Conservation (phyloP, 1,140 invertebrate species). For the Agrypnia vestita region DNA sequence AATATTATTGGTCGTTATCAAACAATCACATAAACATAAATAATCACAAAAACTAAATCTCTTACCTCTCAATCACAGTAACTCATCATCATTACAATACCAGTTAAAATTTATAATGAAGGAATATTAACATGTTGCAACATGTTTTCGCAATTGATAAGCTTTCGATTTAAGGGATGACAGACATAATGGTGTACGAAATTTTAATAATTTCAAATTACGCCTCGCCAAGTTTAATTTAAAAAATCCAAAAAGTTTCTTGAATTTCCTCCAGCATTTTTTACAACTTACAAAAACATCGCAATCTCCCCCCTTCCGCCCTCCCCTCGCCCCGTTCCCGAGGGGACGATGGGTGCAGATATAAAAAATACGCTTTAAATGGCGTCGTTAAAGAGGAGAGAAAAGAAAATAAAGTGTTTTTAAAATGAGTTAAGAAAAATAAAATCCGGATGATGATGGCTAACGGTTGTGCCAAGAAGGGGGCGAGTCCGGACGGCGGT, state of each 20-base stretch:
- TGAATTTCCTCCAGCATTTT: slow-evolving; percentile 19
- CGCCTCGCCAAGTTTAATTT: background rate
- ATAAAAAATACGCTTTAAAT: slow-evolving; percentile 62
- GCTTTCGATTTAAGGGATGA: too few species aligned
- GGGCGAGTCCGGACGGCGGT: slow-evolving; percentile 24
- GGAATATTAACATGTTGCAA: too few species aligned
- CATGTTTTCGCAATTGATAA: too few species aligned
- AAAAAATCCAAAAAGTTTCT: slow-evolving; percentile 20
- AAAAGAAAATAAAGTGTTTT: slow-evolving; percentile 62
- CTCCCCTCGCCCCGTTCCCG: background rate
- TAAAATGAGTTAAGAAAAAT: slow-evolving; percentile 62
- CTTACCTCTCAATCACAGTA: too few species aligned
- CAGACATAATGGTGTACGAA: too few species aligned
- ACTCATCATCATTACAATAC: too few species aligned
- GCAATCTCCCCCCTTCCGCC: slow-evolving; percentile 1
- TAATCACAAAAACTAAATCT: too few species aligned
- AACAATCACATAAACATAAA: too few species aligned
- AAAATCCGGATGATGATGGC: slow-evolving; percentile 60
- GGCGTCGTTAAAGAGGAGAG: slow-evolving; percentile 59
- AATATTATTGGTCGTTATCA: too few species aligned
- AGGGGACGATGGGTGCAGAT: slow-evolving; percentile 52
- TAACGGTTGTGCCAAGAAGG: slow-evolving; percentile 30
- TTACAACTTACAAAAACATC: slow-evolving; percentile 27
- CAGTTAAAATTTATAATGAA: too few species aligned
- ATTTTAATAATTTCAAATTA: slow-evolving; percentile 25